Conservation (phyloP, 2,888 invertebrate genomes). For the Atherix ibis region DNA sequence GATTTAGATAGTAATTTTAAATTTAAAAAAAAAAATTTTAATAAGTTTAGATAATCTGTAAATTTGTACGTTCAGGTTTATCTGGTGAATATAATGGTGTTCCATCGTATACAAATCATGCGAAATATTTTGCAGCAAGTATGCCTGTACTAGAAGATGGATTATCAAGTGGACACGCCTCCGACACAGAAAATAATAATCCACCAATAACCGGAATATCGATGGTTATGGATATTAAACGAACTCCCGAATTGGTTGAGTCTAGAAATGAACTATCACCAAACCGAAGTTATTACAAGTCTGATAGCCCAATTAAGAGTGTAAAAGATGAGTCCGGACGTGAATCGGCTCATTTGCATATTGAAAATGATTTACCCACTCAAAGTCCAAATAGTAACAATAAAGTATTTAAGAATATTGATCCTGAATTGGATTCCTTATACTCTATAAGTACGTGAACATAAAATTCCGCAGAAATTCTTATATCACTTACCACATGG, state of each 20-base stretch:
- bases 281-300: constrained; percentile 10
- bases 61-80: constrained; percentile 27
- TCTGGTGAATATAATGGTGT: constrained; percentile 38
- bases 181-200: constrained; percentile 82
- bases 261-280: constrained; percentile 11
- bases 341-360: constrained; percentile 15
- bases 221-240: constrained; percentile 29
- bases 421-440: constrained; percentile 51
- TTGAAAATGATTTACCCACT: constrained; percentile 21
- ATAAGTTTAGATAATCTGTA: constrained; percentile 1
- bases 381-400: constrained; percentile 27
- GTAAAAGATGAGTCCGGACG: constrained; percentile 9
- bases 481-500: too few species aligned
- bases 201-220: constrained; percentile 36
- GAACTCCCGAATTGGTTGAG: constrained; percentile 17
- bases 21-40: background rate
- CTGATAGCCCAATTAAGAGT: constrained; percentile 23
- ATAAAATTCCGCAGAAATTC: too few species aligned
- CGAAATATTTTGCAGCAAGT: constrained; percentile 53
- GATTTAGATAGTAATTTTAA: constrained; percentile 60
- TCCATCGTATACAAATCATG: constrained; percentile 42
- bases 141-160: constrained; percentile 93
- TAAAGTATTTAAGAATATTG: constrained; percentile 33
- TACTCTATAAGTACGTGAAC: constrained; percentile 48
- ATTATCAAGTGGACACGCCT: constrained; percentile 82